Evolutionary conservation across 1,140 invertebrate genomes (phyloP).

Genomic region (Leptestheria dahalacensis): DNA sequence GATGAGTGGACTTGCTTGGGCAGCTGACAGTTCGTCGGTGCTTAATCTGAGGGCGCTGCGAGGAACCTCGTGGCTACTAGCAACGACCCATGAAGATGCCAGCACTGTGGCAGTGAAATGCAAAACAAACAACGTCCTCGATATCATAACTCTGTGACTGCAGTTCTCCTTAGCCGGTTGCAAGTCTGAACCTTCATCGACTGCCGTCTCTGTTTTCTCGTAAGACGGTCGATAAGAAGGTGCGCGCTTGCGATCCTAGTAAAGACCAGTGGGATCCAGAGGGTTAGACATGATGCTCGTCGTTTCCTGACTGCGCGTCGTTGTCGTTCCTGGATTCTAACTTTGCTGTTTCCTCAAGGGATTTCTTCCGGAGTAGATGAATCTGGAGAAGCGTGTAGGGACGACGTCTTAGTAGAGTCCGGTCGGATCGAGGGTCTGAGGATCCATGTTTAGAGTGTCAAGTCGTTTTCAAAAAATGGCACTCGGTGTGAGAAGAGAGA

Average conservation of each 20-base stretch:
- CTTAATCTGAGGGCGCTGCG: not conserved
- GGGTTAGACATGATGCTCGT: conserved; percentile 5
- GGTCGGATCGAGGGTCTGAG: conserved; percentile 12
- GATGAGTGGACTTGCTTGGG: not conserved
- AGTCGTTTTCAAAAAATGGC: not conserved
- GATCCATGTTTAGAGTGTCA: conserved; percentile 2
- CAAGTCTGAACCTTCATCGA: not conserved
- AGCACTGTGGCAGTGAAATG: not conserved
- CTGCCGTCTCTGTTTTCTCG: not conserved
- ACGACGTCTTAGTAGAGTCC: conserved; percentile 14
- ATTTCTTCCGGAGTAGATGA: no score
- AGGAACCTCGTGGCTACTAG: not conserved
- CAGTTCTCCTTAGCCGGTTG: not conserved
- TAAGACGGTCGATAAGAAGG: not conserved
- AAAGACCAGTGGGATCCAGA: conserved; percentile 14
- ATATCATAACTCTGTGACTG: not conserved
- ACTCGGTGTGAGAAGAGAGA: not conserved
- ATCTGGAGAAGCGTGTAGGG: no score
- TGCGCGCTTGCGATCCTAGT: conserved; percentile 5
- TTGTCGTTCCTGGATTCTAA: no score
- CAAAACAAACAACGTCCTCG: not conserved
- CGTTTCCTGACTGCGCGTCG: not conserved
- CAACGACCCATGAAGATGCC: not conserved
- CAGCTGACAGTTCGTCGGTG: not conserved
- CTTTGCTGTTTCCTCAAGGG: no score